Conservation (phyloP, 2,113 vertebrate genomes). For the Bos taurus region ARS-UCD2.0 NC_037350.1:31380501-31381000, state of each 20-base stretch:
- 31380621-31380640: too few relatives aligned
- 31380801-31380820: neutral
- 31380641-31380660: too few relatives aligned
- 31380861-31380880: conserved; percentile 87
- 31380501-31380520: neutral
- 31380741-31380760: neutral
- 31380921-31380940: neutral
- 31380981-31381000: neutral
- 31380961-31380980: neutral
- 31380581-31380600: neutral
- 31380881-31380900: conserved; percentile 52
- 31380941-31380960: too few relatives aligned
- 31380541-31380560: neutral
- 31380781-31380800: neutral
- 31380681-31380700: neutral
- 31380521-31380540: neutral
- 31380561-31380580: neutral
- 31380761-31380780: neutral
- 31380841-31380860: conserved; percentile 86
- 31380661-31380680: neutral
- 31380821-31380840: conserved; percentile 86
- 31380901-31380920: fast-evolving
- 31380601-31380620: neutral
- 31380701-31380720: neutral
- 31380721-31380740: neutral